Percentiles rank a stretch among this genome's conserved stretches.
Conservation (phyloP, 1,140 invertebrate species). For the Ctenoplectra terminalis region DNA sequence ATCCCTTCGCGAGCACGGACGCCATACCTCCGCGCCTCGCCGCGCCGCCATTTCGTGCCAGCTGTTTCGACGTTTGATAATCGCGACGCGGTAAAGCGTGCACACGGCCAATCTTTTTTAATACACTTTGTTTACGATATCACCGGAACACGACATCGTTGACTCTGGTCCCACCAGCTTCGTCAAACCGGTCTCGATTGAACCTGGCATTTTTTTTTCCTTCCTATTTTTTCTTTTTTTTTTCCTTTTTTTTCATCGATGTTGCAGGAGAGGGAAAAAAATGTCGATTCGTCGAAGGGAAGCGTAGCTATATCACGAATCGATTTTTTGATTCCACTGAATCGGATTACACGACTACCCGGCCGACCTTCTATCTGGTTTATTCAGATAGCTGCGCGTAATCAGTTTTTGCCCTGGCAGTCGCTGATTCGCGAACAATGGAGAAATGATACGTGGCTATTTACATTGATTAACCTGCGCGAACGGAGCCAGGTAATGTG, state of each 20-base stretch:
- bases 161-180: slow-evolving; percentile 4
- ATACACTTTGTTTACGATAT: slow-evolving; percentile 63
- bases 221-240: slow-evolving; percentile 16
- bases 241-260: background rate
- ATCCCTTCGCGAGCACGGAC: background rate
- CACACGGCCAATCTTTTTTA: slow-evolving; percentile 45
- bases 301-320: background rate
- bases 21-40: background rate
- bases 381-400: slow-evolving; percentile 35
- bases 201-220: background rate
- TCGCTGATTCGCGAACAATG: slow-evolving; percentile 38
- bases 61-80: slow-evolving; percentile 63
- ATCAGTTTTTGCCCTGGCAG: slow-evolving; percentile 27
- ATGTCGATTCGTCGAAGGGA: background rate
- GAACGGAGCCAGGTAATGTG: background rate
- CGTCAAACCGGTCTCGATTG: background rate
- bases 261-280: background rate
- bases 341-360: slow-evolving; percentile 56
- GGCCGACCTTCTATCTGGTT: slow-evolving; percentile 14
- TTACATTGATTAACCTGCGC: slow-evolving; percentile 35
- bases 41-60: slow-evolving; percentile 47
- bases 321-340: slow-evolving; percentile 55
- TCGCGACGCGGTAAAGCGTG: slow-evolving; percentile 47
- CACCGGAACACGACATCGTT: slow-evolving; percentile 34
- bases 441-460: slow-evolving; percentile 27